phyloP scores from a whole-genome alignment of 2,888 invertebrate species.

The Caenorhabditis sp. region DNA sequence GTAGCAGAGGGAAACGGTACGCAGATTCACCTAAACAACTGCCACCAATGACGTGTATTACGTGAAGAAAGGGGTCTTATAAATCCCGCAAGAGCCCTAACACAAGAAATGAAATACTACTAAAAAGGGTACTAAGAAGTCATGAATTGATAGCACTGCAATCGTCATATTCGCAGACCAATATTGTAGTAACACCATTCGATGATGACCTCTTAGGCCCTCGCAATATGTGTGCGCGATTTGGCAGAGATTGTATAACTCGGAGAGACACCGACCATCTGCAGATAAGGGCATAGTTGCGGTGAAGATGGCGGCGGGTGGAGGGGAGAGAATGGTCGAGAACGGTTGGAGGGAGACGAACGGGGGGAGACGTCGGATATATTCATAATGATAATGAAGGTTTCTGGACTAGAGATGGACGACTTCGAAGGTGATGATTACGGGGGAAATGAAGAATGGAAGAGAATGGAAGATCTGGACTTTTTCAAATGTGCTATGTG shows the following conservation, averaged over 20 bases:
- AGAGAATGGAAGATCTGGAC: neutral
- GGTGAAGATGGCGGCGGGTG: slow-evolving; percentile 21
- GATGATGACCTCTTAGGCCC: slow-evolving; percentile 63
- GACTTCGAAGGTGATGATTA: slow-evolving; percentile 10
- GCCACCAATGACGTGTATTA: neutral
- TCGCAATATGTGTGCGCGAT: slow-evolving; percentile 60
- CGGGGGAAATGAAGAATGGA: slow-evolving; percentile 19
- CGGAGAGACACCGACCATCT: slow-evolving; percentile 40
- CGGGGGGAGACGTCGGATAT: slow-evolving; percentile 36
- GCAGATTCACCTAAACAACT: neutral
- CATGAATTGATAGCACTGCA: slow-evolving; percentile 43
- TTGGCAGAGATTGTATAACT: slow-evolving; percentile 38
- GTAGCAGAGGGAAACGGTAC: slow-evolving; percentile 32
- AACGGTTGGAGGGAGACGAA: too few species aligned
- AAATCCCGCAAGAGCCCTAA: neutral
- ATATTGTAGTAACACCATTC: slow-evolving; percentile 63
- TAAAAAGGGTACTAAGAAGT: neutral
- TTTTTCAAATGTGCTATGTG: too few species aligned
- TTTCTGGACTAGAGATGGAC: slow-evolving; percentile 2
- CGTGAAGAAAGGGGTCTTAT: neutral
- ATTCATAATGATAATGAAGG: slow-evolving; percentile 52
- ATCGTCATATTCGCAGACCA: slow-evolving; percentile 54
- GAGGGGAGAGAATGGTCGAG: slow-evolving; percentile 17
- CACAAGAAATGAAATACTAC: neutral
- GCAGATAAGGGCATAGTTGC: slow-evolving; percentile 57